phyloP scores from a whole-genome alignment of 1,140 invertebrate species.

The Eupeodes corollae region DNA sequence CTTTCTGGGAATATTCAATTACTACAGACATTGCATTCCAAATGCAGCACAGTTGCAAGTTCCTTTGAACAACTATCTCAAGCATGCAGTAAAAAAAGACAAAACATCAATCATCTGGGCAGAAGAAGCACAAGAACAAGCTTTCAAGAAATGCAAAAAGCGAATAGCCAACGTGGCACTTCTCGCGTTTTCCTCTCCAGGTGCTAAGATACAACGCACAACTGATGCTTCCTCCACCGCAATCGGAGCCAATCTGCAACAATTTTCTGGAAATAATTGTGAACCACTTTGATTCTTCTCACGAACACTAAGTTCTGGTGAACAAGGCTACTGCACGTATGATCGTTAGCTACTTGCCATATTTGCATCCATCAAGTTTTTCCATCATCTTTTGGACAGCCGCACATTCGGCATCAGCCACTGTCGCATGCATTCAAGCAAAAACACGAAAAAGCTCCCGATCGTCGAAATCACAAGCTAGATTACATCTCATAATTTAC shows the following conservation, averaged over 20 bases:
- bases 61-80: conserved; percentile 12
- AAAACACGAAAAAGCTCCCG: conserved; percentile 18
- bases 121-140: conserved; percentile 16
- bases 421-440: conserved; percentile 25
- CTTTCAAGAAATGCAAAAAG: conserved; percentile 24
- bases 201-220: conserved; percentile 6
- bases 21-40: conserved; percentile 25
- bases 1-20: conserved; percentile 38
- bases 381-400: conserved; percentile 27
- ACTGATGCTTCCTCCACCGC: conserved; percentile 18
- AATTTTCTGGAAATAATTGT: too few relatives aligned
- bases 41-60: conserved; percentile 18
- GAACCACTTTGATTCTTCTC: neutral
- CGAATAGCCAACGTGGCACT: conserved; percentile 11
- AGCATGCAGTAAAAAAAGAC: conserved; percentile 6
- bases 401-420: conserved; percentile 28
- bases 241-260: conserved; percentile 19
- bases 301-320: neutral
- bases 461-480: conserved; percentile 21
- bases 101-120: too few relatives aligned
- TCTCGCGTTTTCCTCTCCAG: conserved; percentile 9
- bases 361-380: conserved; percentile 16
- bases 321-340: conserved; percentile 16
- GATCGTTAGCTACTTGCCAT: conserved; percentile 28
- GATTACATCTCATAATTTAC: conserved; percentile 35